Base-by-base conservation (phyloP, 1,140 invertebrate genomes). In the Drosophila insularis region DNA sequence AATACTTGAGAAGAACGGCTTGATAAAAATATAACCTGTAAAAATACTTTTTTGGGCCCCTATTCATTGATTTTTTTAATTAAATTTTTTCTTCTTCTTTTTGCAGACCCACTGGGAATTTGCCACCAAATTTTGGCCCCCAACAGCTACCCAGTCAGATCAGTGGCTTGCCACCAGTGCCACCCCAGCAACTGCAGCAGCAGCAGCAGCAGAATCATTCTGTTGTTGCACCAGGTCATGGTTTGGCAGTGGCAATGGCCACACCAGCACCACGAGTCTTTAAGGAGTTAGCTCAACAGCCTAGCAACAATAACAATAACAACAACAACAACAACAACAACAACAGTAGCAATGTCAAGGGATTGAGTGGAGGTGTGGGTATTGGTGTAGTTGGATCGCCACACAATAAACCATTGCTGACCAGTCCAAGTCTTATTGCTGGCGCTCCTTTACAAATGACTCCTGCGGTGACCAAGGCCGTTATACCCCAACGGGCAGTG, bases 241-340 rank as follows among this genome's bases (percentile, higher is more conserved):
- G 81, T 0, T 31, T 87, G 17, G 71, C 82, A 0, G 87, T 92
- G 59, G 91, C 92, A 2, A 91, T 91, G 78, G 80, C 91, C 2
- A 85, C 90, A 4, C 90, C 90, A 91, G 72, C 91, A 23, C 73
- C 91, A 53, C 73, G 91, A 0, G 73, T 92, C 6, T 81, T 90
- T 40, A 92, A 92, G 67, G 91, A 92, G 56, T 59, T 92, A 35
- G 91, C 91, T 4, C 84, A 90, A 46, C 87, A 89, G 23, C 87
- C 87, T 4, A 70, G 56, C 61, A 87, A 60, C 54, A 27, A 27
- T 6, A 27, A 27, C 27, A 27, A 27, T 1, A 27, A 1, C 27
- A 27, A 27, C 23, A 23, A 23, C 61, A 87, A 60, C 54, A 27
- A 27, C 1, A 27, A 27, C 27, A 27, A 27, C 4, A 27, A 1